Evolutionary conservation across 2,113 vertebrate species (phyloP).

Genomic region (Alethe castanea): DNA sequence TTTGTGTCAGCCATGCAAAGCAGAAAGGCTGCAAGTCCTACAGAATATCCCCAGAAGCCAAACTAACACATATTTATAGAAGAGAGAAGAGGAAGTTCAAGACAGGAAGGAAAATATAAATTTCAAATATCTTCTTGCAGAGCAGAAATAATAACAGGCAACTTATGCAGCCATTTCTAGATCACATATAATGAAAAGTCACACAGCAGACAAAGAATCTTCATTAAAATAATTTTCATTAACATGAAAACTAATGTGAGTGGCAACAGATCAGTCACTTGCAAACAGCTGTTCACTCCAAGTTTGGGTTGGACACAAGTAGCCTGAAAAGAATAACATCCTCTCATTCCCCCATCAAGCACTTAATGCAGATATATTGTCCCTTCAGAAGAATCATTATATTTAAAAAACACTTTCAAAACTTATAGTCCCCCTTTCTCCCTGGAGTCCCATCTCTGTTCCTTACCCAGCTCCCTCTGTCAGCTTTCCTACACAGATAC

Average conservation of each 20-base stretch:
- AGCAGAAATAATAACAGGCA: background rate
- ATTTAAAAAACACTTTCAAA: rapidly evolving
- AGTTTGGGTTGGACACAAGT: background rate
- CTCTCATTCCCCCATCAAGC: background rate
- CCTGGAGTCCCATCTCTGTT: background rate
- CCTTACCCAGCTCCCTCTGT: background rate
- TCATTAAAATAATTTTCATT: background rate
- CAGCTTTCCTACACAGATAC: background rate
- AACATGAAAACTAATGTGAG: background rate
- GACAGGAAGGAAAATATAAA: conserved; percentile 28
- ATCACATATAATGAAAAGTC: background rate
- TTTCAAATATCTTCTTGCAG: background rate
- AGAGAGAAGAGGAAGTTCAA: background rate
- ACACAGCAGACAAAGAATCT: background rate
- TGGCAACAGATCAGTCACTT: background rate
- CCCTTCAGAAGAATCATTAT: background rate
- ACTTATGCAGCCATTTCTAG: background rate
- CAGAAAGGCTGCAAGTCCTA: background rate
- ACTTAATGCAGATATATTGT: background rate
- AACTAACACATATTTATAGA: background rate
- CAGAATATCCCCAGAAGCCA: background rate
- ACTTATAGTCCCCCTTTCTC: rapidly evolving
- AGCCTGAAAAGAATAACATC: background rate
- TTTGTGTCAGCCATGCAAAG: background rate
- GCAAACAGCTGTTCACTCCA: rapidly evolving